Base-by-base conservation (phyloP, 2,888 invertebrate species). In the Pandemis cinnamomeana region DNA sequence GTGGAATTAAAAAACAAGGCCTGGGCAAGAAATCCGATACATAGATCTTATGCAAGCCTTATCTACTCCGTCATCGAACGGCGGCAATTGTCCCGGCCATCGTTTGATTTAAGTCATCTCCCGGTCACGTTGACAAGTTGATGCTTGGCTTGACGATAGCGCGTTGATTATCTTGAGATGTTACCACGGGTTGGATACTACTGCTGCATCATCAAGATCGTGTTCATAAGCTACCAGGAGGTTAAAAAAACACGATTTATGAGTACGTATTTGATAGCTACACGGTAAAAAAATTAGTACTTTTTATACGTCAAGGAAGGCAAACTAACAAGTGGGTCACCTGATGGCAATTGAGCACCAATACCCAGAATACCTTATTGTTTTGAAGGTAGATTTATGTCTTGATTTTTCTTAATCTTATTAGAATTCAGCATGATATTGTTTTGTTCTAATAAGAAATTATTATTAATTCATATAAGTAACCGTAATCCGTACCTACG, bases 51-150 rank as follows among this genome's bases (percentile, higher is more conserved):
- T 78, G 81, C 77, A 79, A 73, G 77, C 76, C 78, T 84, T 89
- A 91, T 89, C 90, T 36, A 36, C 27, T 79, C 72, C 89, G 78
- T 80, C 83, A 90, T 89, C 89, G 77, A 78, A 79, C 77, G 89
- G 87, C 89, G 88, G 82, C 85, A 83, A 88, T 89, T 90, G 89
- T 89, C 86, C 84, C 80, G 83, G 86, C 86, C 89, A 86, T 85
- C 86, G 83, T 71, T 68, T 15, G 67, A 70, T 48, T 62, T 44
- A 58, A 58, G 41, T 53, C 27, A 44, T 63, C 63, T 64, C 63
- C 72, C 51, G 20, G 8, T 55, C 44, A 61, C 74, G 70, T 71
- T 74, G 74, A 74, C 71, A 71, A 71, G 67, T 71, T 71, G 74
- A 74, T 70, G 46, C 44, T 72, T 46, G 63, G 53, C 46, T 41